These are phyloP conservation scores for Megalopta genalis DNA, from an alignment of 1,140 invertebrate genomes.

Conservation along the genomic window DNA sequence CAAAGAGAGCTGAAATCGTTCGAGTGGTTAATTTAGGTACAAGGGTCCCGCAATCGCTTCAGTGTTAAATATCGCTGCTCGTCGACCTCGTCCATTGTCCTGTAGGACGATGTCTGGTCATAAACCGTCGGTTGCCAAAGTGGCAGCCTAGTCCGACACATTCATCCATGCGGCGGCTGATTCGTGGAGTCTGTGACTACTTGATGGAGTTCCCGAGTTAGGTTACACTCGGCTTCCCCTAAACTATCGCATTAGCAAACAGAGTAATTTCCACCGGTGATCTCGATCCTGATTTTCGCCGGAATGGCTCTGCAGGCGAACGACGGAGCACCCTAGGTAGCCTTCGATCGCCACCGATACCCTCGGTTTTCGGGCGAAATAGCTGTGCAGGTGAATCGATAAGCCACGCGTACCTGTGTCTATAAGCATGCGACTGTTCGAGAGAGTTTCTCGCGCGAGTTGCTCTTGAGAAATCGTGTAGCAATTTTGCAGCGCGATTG, in stretches of 20 bases:
- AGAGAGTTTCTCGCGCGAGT: too few relatives aligned
- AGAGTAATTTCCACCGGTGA: not conserved
- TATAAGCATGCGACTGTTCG: too few relatives aligned
- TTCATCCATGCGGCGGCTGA: not conserved
- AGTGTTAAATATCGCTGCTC: not conserved
- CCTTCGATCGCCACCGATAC: too few relatives aligned
- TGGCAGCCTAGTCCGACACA: not conserved
- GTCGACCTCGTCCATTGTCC: not conserved
- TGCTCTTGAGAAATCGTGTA: too few relatives aligned
- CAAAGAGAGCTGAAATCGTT: too few relatives aligned
- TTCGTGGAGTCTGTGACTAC: not conserved
- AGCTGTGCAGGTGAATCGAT: too few relatives aligned
- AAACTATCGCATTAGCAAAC: not conserved
- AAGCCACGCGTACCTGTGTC: too few relatives aligned
- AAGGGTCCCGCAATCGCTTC: not conserved
- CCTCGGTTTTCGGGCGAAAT: too few relatives aligned
- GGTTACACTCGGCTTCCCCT: not conserved
- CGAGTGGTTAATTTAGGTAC: too few relatives aligned
- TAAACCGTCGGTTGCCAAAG: not conserved
- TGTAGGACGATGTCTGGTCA: not conserved
- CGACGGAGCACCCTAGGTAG: too few relatives aligned
- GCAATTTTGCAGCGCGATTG: too few relatives aligned
- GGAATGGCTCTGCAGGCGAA: too few relatives aligned
- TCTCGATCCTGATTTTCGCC: not conserved
- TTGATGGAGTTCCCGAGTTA: not conserved